Conservation (phyloP, 2,888 invertebrate genomes). For the Mimumesa dahlbomi region DNA sequence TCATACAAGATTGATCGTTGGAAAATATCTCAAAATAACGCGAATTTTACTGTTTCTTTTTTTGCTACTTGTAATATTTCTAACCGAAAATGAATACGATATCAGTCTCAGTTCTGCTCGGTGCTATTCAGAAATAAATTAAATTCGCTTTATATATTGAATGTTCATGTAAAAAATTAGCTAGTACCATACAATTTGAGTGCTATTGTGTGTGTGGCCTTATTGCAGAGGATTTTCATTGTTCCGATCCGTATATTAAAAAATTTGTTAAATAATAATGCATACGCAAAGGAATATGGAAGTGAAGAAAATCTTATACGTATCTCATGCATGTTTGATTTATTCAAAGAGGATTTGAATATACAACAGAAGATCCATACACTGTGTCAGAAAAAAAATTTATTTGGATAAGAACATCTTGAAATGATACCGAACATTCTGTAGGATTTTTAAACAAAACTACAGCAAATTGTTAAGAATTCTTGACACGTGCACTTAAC, state of each 20-base stretch:
- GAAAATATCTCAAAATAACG: constrained; percentile 1
- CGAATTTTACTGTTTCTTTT: constrained; percentile 3
- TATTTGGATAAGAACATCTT: constrained; percentile 44
- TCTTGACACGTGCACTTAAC: constrained; percentile 55
- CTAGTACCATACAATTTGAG: constrained; percentile 50
- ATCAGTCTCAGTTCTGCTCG: constrained; percentile 57
- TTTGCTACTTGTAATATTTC: constrained; percentile 27
- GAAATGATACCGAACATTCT: constrained; percentile 37
- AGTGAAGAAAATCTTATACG: constrained; percentile 60
- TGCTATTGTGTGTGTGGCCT: constrained; percentile 73
- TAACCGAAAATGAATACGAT: constrained; percentile 36
- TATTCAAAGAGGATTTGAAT: constrained; percentile 74
- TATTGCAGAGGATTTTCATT: constrained; percentile 38
- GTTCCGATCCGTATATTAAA: constrained; percentile 28
- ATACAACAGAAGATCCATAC: constrained; percentile 75
- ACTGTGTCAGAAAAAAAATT: constrained; percentile 69
- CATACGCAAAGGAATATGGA: constrained; percentile 52
- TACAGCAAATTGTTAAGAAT: constrained; percentile 38
- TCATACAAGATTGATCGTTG: constrained; percentile 21
- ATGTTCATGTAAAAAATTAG: constrained; percentile 46
- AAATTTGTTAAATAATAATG: constrained; percentile 30
- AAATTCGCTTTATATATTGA: constrained; percentile 30
- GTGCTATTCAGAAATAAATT: constrained; percentile 49
- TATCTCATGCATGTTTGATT: constrained; percentile 71
- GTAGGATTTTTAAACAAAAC: constrained; percentile 39